Evolutionary conservation across 2,888 invertebrate species (phyloP), one percentile per base, ranked within the genome.

Genomic region (Drosophila anomalata): DNA sequence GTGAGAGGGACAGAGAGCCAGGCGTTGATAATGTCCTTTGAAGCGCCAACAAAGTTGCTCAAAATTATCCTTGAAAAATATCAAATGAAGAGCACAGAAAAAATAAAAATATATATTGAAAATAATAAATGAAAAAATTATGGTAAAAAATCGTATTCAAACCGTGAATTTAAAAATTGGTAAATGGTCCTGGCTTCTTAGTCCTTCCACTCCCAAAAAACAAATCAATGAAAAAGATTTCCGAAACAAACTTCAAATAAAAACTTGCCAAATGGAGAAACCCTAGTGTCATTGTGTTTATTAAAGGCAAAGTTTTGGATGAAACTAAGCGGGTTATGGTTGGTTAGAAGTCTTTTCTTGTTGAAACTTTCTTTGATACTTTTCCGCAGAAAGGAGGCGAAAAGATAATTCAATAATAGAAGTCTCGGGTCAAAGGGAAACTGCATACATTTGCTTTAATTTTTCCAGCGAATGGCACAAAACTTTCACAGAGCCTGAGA

Each of bases 371-470:
- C 7, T 6, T 8, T 8, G 17, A 14, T 41, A 17, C 7, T 17
- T 20, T 12, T 17, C 48, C 6, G 6, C 36, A 5, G 11, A 5
- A 9, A 29, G 29, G 24, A 20, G 20, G 33, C 17, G 11, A 20
- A 6, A 1, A 31, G 42, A 58, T 58, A 58, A 58, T 58, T 52
- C 58, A 58, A 58, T 58, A 36, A 36, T 14, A 58, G 12, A 12
- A 36, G 36, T 36, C 36, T 44, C 12, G 22, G 5, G 20, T 44
- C 44, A 20, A 44, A 20, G 9, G 20, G 8, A n/a, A 33, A 29
- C 29, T n/a, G 20, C 48, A 48, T n/a, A 17, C 11, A 33, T 51
- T 51, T 41, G 17, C 58, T 52, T 24, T 52, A 42, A 46, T 14
- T 26, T 9, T 47, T 39, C 22, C 22, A 22, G 36, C 41, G 50